Conservation (phyloP, 35 echinoderm and acorn worm genomes). For the Stichopus chloronotus region DNA sequence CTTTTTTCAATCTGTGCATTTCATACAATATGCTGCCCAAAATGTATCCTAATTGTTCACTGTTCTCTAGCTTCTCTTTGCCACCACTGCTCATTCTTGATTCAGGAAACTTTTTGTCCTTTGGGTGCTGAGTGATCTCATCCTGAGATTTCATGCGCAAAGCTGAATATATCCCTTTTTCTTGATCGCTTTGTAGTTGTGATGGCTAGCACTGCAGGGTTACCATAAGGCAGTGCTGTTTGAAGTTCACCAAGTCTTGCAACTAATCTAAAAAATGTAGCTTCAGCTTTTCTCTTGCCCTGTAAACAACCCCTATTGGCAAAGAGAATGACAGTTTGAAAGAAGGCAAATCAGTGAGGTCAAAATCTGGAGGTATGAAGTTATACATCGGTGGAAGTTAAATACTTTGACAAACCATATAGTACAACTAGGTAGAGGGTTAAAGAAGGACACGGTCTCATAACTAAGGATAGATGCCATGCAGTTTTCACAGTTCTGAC, state of each 20-base stretch:
- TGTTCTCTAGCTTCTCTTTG: background rate
- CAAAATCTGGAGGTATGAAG: no score
- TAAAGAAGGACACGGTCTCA: no score
- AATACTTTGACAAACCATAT: no score
- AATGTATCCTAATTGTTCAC: background rate
- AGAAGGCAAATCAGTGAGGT: background rate
- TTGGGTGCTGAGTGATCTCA: background rate
- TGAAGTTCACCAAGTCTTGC: background rate
- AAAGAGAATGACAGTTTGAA: background rate
- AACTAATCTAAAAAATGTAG: background rate
- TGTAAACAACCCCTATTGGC: background rate
- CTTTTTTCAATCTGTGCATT: background rate
- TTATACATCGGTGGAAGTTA: no score
- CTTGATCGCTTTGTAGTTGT: background rate
- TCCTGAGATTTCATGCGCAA: background rate
- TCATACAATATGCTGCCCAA: background rate
- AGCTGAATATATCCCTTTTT: background rate
- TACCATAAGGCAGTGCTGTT: background rate
- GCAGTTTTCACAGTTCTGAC: no score
- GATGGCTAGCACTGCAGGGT: background rate
- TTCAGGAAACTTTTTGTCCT: background rate
- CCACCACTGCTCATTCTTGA: background rate
- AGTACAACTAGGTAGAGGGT: no score
- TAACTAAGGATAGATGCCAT: no score
- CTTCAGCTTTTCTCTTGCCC: conserved; percentile 7